These are phyloP conservation scores for Stenodema calcarata DNA, from an alignment of 2,888 invertebrate genomes.

Conservation along the genomic window DNA sequence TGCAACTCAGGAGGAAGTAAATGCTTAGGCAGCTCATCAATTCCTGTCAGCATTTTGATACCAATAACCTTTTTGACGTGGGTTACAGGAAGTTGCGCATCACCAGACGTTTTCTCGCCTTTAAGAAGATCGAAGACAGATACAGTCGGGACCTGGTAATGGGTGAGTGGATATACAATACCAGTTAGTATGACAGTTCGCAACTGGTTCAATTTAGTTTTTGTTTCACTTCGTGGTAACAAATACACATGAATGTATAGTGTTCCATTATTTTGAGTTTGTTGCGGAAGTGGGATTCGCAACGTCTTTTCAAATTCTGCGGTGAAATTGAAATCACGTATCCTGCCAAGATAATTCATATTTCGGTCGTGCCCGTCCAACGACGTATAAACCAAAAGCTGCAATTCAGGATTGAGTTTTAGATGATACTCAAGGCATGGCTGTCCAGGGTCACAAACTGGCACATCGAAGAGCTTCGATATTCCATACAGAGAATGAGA, in stretches of 20 bases:
- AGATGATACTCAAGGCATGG: conserved; percentile 76
- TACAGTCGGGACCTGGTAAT: conserved; percentile 55
- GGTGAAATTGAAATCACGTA: conserved; percentile 72
- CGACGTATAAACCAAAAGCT: conserved; percentile 24
- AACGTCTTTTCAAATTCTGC: conserved; percentile 63
- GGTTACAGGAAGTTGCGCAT: conserved; percentile 66
- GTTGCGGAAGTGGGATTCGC: neutral
- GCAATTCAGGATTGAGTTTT: conserved; percentile 66
- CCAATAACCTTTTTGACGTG: conserved; percentile 78
- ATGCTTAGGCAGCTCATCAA: conserved; percentile 69
- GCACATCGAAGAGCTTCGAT: conserved; percentile 74
- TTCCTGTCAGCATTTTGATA: conserved; percentile 79
- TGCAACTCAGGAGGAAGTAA: conserved; percentile 70
- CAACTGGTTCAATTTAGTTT: conserved; percentile 12
- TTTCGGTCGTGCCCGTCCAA: neutral
- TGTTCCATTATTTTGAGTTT: conserved; percentile 37
- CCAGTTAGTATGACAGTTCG: neutral
- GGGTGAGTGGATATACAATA: conserved; percentile 66
- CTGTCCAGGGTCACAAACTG: conserved; percentile 71
- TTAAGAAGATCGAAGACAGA: conserved; percentile 55
- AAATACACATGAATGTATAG: conserved; percentile 23
- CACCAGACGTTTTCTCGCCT: conserved; percentile 55
- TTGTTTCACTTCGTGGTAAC: neutral
- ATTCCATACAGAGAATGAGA: conserved; percentile 78
- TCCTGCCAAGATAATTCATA: conserved; percentile 66